Base-by-base conservation (phyloP, 2,113 vertebrate species). In the Perca fluviatilis region DNA sequence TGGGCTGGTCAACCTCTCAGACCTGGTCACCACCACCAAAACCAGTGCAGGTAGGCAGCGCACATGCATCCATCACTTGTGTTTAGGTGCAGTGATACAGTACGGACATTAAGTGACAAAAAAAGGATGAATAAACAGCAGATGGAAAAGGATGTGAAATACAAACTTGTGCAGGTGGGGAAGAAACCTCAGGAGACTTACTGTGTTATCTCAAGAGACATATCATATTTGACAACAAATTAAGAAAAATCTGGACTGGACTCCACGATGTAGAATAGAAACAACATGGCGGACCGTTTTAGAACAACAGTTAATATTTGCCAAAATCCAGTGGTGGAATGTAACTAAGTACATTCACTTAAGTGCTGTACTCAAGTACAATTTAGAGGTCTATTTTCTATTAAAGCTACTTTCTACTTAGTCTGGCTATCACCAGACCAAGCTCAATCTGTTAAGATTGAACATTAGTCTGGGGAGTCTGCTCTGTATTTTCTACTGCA, bases 21-120 rank as follows among this genome's bases (percentile, higher is more conserved):
- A 61, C 15, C 43, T 61, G 46, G 27, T 61, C 63, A 86, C 92
- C 47, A 23, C 88, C 60, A 91, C 77, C 80, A 95, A 92, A 89
- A 74, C 15, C 91, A 49, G 91, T 77, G 82, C 92, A 90, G 93
- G 95, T 95, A 82, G 40, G 77, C 23, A 6, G 8, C 40, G 40
- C 49, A 11, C 30, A 43, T n/a, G 51, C 51, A 4, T 46, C 27
- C 16, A 4, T 43, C 69, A n/a, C 23, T 10, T 60, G 46, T 69
- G 69, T 33, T 74, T 33, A 33, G 15, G 49, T 51, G 68, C 25
- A n/a, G 25, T 4, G 9, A 3, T 43, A 6, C 53, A 60, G 23
- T 60, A 25, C 10, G 23, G 15, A 18, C 11, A 36, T 15, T 2
- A 73, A 58, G 4, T 36, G 27, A 80, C 6, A 47, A 19, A 15